Evolutionary conservation across 2,888 invertebrate genomes (phyloP).

Genomic region (Noctua pronuba): DNA sequence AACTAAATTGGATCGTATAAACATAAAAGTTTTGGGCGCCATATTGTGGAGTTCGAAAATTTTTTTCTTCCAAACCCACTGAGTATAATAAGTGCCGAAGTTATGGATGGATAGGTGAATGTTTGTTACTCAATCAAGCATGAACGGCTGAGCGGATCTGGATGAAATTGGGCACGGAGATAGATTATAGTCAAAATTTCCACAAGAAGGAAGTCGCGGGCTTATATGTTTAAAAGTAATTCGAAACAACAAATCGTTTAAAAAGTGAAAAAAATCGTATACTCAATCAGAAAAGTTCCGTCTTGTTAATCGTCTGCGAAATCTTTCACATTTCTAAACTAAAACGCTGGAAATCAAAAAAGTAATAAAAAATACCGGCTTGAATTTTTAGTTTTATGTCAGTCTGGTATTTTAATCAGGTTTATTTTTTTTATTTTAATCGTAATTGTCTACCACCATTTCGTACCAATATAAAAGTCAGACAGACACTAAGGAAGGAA

Average conservation of each 20-base stretch:
- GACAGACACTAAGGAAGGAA: constrained; percentile 22
- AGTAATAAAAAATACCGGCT: too few species aligned
- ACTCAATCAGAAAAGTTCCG: neutral
- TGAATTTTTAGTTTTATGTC: too few species aligned
- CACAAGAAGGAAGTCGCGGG: neutral
- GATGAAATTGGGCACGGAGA: too few species aligned
- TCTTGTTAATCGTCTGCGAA: neutral
- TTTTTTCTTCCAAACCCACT: too few species aligned
- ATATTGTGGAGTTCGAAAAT: too few species aligned
- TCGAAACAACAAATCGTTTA: neutral
- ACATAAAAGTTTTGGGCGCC: neutral
- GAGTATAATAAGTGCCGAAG: too few species aligned
- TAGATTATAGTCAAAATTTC: too few species aligned
- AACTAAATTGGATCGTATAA: neutral
- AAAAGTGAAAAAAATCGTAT: neutral
- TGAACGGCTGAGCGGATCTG: too few species aligned
- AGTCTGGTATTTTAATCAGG: too few species aligned
- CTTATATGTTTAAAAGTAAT: neutral
- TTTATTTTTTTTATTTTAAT: too few species aligned
- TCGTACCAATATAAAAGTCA: neutral
- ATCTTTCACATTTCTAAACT: neutral
- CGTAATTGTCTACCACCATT: neutral
- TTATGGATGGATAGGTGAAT: too few species aligned
- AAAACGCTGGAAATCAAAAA: neutral
- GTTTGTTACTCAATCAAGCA: too few species aligned